Conservation (phyloP, 2,113 vertebrate genomes). For the Rhea pennata region DNA sequence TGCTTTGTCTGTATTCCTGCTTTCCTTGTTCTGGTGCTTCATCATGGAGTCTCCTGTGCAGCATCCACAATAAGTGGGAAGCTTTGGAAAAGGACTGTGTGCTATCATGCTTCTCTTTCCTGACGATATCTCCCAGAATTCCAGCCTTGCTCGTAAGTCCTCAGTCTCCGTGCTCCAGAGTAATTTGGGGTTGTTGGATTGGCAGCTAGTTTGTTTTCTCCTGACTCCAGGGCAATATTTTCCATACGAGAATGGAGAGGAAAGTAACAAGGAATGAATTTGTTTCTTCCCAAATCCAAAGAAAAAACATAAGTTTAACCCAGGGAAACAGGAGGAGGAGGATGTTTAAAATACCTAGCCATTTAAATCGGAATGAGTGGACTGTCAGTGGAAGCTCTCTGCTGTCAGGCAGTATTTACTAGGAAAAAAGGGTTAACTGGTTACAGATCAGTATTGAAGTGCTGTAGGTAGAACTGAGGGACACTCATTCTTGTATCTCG, state of each 20-base stretch:
- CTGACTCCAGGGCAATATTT: neutral
- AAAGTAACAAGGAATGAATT: conserved; percentile 5
- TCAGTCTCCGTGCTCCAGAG: neutral
- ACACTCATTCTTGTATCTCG: neutral
- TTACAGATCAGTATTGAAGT: neutral
- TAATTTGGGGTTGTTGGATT: neutral
- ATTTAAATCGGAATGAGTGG: neutral
- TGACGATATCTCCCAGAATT: neutral
- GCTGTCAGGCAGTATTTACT: neutral
- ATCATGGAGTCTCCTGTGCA: neutral
- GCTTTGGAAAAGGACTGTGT: conserved; percentile 30
- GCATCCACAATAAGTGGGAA: neutral
- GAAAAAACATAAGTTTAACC: neutral
- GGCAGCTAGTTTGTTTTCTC: conserved; percentile 8
- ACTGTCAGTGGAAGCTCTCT: neutral
- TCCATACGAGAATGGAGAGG: neutral
- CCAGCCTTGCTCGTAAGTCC: neutral
- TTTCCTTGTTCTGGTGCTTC: conserved; percentile 40
- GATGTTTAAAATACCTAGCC: neutral
- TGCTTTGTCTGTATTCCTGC: conserved; percentile 33
- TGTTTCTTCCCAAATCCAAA: conserved; percentile 9
- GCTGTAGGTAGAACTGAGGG: neutral
- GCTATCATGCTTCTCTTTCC: neutral
- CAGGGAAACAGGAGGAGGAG: neutral
- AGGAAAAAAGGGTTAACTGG: neutral